Conservation (phyloP, 1,140 invertebrate species). For the Habropoda laboriosa region DNA sequence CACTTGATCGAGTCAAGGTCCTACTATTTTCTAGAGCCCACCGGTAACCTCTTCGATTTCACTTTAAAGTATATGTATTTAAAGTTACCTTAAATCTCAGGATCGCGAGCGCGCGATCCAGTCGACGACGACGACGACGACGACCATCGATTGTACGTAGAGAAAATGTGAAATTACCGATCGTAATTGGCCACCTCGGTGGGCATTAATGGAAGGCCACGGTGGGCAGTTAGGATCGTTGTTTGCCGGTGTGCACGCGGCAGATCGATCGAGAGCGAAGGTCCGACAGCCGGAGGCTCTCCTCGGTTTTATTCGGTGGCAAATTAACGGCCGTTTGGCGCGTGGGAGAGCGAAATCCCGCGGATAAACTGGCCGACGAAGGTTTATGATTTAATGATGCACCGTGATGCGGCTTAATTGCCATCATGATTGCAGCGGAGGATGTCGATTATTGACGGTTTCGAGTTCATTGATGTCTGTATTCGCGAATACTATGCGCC, state of each 20-base stretch:
- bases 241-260: not conserved
- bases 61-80: not conserved
- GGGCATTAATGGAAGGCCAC: constrained; percentile 33
- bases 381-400: constrained; percentile 53
- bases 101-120: not conserved
- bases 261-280: constrained; percentile 6
- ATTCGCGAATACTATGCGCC: not conserved
- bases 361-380: constrained; percentile 30
- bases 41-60: too few relatives aligned
- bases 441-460: constrained; percentile 4
- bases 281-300: not conserved
- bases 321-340: constrained; percentile 52
- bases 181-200: constrained; percentile 60
- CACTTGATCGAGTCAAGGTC: too few relatives aligned
- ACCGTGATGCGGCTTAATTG: constrained; percentile 43
- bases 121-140: not conserved
- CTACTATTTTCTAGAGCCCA: too few relatives aligned
- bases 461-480: constrained; percentile 15
- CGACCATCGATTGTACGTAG: constrained; percentile 31
- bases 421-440: constrained; percentile 1
- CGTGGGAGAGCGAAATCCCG: constrained; percentile 44
- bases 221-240: constrained; percentile 23
- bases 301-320: constrained; percentile 38
- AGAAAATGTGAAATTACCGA: constrained; percentile 62
- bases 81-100: not conserved